Conservation (phyloP, 2,888 invertebrate species). For the Macrophya alboannulata region DNA sequence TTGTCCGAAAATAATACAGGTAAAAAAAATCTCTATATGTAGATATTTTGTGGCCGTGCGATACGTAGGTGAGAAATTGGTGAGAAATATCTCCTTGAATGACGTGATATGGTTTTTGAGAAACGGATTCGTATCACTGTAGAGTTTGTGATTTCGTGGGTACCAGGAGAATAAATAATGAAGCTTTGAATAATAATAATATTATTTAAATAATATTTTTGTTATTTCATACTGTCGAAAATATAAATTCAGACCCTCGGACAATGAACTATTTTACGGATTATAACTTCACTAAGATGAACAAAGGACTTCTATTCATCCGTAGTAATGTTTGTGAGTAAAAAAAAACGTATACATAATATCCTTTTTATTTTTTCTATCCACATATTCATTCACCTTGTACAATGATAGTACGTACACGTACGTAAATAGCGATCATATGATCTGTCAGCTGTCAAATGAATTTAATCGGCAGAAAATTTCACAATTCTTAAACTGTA, state of each 20-base stretch:
- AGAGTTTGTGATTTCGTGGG: slow-evolving; percentile 7
- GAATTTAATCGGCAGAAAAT: slow-evolving; percentile 79
- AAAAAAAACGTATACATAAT: slow-evolving; percentile 82
- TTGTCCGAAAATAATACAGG: background rate
- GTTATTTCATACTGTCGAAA: background rate
- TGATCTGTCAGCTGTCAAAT: slow-evolving; percentile 73
- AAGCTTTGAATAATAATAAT: background rate
- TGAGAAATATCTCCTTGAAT: background rate
- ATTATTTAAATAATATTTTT: background rate
- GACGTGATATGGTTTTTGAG: background rate
- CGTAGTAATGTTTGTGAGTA: slow-evolving; percentile 64
- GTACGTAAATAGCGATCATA: slow-evolving; percentile 67
- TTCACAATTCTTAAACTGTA: background rate
- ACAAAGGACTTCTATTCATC: slow-evolving; percentile 5
- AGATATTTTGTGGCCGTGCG: too few species aligned
- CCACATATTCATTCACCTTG: slow-evolving; percentile 81
- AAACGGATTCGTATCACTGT: slow-evolving; percentile 1
- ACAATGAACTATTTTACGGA: background rate
- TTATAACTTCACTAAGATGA: background rate
- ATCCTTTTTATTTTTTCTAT: slow-evolving; percentile 82
- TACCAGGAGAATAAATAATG: background rate
- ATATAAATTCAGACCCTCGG: background rate
- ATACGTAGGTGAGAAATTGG: too few species aligned
- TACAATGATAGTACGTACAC: slow-evolving; percentile 68
- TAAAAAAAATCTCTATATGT: background rate